These are phyloP conservation scores for Drosophila ananassae DNA, from an alignment of 1,140 invertebrate species.

Conservation along the genomic window DNA sequence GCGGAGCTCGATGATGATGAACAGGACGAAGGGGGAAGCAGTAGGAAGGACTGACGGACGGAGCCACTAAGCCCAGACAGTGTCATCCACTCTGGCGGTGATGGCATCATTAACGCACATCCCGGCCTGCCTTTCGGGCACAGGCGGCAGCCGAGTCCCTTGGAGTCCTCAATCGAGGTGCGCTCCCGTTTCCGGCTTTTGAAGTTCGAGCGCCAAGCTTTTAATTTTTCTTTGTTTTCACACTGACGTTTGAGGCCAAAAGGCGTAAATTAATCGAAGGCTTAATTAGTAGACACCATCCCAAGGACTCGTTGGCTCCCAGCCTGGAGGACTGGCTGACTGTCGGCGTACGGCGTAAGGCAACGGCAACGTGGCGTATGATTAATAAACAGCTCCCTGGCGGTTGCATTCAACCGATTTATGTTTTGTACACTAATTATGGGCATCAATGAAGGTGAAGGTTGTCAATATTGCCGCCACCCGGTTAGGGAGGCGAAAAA, in stretches of 20 bases:
- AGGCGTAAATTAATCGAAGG: constrained; percentile 82
- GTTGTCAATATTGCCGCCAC: constrained; percentile 70
- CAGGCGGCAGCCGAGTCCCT: constrained; percentile 12
- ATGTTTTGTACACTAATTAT: constrained; percentile 64
- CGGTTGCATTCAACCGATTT: constrained; percentile 31
- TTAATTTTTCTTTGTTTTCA: constrained; percentile 81
- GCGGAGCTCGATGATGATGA: neutral
- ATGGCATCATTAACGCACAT: constrained; percentile 81
- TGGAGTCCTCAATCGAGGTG: constrained; percentile 13
- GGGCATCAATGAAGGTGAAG: constrained; percentile 79
- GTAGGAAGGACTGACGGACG: constrained; percentile 13
- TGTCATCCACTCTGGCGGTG: constrained; percentile 68
- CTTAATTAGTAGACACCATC: constrained; percentile 76
- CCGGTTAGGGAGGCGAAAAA: constrained; percentile 37
- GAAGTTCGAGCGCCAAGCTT: constrained; percentile 76
- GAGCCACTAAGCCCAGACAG: constrained; percentile 75
- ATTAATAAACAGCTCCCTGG: constrained; percentile 77
- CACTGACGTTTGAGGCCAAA: constrained; percentile 78
- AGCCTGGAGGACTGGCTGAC: neutral
- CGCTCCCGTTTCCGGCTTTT: constrained; percentile 73
- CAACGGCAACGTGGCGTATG: constrained; percentile 73
- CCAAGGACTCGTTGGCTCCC: constrained; percentile 18
- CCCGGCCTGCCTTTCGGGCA: constrained; percentile 64
- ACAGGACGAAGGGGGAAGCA: constrained; percentile 1
- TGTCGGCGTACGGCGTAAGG: constrained; percentile 2